A percentile compares a stretch with the other conserved stretches of the same genome.
phyloP scores from a whole-genome alignment of 2,888 invertebrate species.

The Entomobrya multifasciata region DNA sequence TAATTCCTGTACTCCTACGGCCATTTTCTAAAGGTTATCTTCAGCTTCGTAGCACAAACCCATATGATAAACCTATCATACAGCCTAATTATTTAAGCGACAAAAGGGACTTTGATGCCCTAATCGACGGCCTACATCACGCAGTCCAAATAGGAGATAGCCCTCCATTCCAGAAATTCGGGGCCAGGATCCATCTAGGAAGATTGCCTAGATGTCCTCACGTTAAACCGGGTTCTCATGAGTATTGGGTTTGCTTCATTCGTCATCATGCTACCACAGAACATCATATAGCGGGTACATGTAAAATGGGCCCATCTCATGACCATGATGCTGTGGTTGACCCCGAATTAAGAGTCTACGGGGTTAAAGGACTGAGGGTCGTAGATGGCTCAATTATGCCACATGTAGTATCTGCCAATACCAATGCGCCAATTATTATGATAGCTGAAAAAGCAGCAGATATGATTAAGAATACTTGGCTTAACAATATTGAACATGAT shows the following conservation, averaged over 20 bases:
- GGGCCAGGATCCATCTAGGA: constrained; percentile 64
- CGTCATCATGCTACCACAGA: constrained; percentile 28
- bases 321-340: constrained; percentile 54
- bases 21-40: constrained; percentile 68
- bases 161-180: constrained; percentile 62
- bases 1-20: constrained; percentile 73
- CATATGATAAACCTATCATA: constrained; percentile 71
- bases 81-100: constrained; percentile 74
- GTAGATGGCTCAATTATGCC: constrained; percentile 53
- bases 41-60: constrained; percentile 67
- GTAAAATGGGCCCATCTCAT: constrained; percentile 44
- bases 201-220: constrained; percentile 87
- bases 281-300: constrained; percentile 38
- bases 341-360: constrained; percentile 37
- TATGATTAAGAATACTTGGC: constrained; percentile 69
- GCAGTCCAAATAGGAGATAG: constrained; percentile 70
- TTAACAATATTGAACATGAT: not conserved
- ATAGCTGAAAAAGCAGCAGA: constrained; percentile 72
- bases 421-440: constrained; percentile 70
- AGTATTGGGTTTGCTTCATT: constrained; percentile 63
- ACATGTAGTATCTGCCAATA: constrained; percentile 57
- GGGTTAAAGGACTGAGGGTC: constrained; percentile 41
- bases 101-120: constrained; percentile 57
- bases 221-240: constrained; percentile 79
- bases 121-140: constrained; percentile 67